Evolutionary conservation across 2,888 invertebrate species (phyloP), one percentile per base, ranked within the genome.

Genomic region (Phymatocera aterrima): DNA sequence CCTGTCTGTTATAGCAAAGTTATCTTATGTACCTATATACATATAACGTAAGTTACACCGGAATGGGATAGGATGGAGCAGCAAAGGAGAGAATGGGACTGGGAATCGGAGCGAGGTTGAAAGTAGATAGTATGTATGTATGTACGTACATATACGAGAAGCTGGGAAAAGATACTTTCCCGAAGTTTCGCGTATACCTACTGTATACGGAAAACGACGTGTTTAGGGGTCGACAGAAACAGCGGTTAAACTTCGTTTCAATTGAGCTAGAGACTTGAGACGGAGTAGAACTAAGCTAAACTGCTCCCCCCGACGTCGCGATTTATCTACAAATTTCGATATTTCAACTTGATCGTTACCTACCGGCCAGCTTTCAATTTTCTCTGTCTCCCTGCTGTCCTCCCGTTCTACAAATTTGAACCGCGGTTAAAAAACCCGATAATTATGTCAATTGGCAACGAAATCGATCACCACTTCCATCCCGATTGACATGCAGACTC

Each of bases 381-480:
- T 57, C 28, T 57, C 57, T 57, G n/a, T n/a, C n/a, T n/a, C n/a
- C n/a, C n/a, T n/a, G n/a, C n/a, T n/a, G n/a, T n/a, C n/a, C n/a
- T n/a, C n/a, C n/a, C n/a, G n/a, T 57, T 28, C 5, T 15, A 57
- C 28, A 57, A 10, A 28, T 57, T 28, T 28, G 10, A 54, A 24
- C 21, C 28, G 12, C 57, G 28, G 12, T n/a, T n/a, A n/a, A n/a
- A n/a, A n/a, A 57, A 15, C 57, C 28, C 5, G 28, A 57, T 57
- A 24, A 57, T 57, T 57, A 28, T 10, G 28, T 24, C 57, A 57
- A 57, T 57, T 57, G 28, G 28, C 57, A 24, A 1, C 34, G 64
- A 64, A 34, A 64, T 64, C 64, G 64, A 64, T 64, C 64, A 3
- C 18, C 64, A 64, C 64, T 64, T 64, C 18, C n/a, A n/a, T 64